Conservation (phyloP, 1,140 invertebrate genomes). For the Panulirus ornatus region DNA sequence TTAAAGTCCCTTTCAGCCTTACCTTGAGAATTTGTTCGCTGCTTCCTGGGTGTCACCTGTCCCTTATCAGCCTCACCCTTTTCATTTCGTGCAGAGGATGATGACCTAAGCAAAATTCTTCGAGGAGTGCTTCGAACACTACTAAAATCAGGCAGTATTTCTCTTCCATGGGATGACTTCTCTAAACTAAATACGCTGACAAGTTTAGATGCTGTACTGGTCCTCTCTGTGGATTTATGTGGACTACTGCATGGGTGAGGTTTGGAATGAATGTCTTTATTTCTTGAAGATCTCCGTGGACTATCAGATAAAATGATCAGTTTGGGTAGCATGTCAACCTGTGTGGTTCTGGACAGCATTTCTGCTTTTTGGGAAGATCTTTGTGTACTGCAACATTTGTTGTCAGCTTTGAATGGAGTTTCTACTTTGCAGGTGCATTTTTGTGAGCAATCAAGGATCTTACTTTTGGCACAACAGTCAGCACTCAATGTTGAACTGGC, state of each 20-base stretch:
- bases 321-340: background rate
- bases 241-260: too few species aligned
- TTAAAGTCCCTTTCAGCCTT: background rate
- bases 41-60: conserved; percentile 8
- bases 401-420: background rate
- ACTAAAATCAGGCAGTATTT: background rate
- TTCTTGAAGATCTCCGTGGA: background rate
- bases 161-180: background rate
- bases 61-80: background rate
- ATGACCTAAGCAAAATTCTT: background rate
- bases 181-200: background rate
- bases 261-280: background rate
- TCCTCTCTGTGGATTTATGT: background rate
- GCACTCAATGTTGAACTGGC: background rate
- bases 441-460: background rate
- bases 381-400: background rate
- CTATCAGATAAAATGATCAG: background rate
- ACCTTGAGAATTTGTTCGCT: background rate
- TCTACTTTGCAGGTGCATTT: background rate
- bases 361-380: background rate
- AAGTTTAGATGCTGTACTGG: background rate
- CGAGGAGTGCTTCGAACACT: too few species aligned
- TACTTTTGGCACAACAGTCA: background rate
- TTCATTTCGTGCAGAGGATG: background rate
- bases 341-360: background rate